Evolutionary conservation across 1,140 invertebrate genomes (phyloP).

Genomic region (Trypoxylus dichotomus): DNA sequence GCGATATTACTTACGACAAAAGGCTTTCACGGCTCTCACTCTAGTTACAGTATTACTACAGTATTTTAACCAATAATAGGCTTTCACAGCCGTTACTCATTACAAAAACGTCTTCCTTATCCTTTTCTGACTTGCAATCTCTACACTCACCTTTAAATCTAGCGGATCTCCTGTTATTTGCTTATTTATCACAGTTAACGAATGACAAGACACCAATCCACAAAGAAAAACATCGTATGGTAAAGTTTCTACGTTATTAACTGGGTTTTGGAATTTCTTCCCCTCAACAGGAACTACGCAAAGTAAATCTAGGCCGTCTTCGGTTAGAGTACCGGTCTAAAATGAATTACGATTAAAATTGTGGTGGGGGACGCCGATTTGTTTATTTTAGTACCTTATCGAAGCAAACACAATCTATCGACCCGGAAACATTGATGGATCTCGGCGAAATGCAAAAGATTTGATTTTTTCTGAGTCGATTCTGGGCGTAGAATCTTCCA

Average conservation of each 20-base stretch:
- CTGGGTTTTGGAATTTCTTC: conserved; percentile 60
- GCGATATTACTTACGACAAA: too few relatives aligned
- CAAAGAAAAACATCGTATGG: conserved; percentile 64
- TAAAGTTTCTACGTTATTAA: conserved; percentile 59
- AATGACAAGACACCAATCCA: conserved; percentile 88
- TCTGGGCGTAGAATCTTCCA: conserved; percentile 89
- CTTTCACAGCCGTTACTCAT: too few relatives aligned
- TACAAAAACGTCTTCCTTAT: too few relatives aligned
- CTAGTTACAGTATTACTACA: too few relatives aligned
- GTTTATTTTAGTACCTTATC: conserved; percentile 77
- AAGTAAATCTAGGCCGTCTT: conserved; percentile 87
- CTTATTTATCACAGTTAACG: conserved; percentile 82
- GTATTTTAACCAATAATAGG: too few relatives aligned
- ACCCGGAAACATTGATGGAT: conserved; percentile 93
- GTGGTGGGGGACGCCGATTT: neutral
- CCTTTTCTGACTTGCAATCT: too few relatives aligned
- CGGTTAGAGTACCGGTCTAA: conserved; percentile 87
- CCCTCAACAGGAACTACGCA: conserved; percentile 69
- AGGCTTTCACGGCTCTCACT: too few relatives aligned
- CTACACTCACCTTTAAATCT: conserved; percentile 75
- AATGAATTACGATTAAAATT: conserved; percentile 15
- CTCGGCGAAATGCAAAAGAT: conserved; percentile 95
- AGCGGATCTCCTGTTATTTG: conserved; percentile 88
- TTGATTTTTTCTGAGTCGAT: conserved; percentile 73
- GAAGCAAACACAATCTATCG: conserved; percentile 94